Evolutionary conservation across 2,888 invertebrate genomes (phyloP).

Genomic region (Heteromurus nitidus): DNA sequence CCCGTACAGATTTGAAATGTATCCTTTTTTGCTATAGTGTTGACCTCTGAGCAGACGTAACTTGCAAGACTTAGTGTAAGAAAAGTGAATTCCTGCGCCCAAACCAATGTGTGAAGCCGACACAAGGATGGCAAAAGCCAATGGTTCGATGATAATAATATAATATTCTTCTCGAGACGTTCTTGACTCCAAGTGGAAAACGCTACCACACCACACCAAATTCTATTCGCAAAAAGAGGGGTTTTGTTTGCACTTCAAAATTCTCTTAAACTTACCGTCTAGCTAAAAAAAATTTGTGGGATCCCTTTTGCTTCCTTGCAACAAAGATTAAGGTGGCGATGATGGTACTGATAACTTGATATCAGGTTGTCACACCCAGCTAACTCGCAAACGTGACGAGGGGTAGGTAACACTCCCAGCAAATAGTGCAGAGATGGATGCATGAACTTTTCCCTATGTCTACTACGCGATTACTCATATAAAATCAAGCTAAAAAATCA

Average conservation of each 20-base stretch:
- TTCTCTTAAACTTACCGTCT: constrained; percentile 46
- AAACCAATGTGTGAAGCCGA: too few species aligned
- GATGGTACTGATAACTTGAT: constrained; percentile 57
- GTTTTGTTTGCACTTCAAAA: constrained; percentile 23
- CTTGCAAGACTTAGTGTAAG: too few species aligned
- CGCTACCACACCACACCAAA: constrained; percentile 14
- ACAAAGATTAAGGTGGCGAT: constrained; percentile 27
- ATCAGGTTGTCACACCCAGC: constrained; percentile 68
- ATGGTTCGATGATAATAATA: not conserved
- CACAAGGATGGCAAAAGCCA: too few species aligned
- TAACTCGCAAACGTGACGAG: constrained; percentile 39
- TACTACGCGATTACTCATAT: too few species aligned
- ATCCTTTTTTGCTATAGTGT: too few species aligned
- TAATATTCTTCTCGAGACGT: constrained; percentile 21
- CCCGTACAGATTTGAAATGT: too few species aligned
- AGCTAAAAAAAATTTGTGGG: constrained; percentile 23
- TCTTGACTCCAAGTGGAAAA: constrained; percentile 41
- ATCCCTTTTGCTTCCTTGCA: constrained; percentile 16
- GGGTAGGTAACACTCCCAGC: constrained; percentile 4
- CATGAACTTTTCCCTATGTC: not conserved
- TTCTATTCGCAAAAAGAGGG: constrained; percentile 23
- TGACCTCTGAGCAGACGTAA: too few species aligned
- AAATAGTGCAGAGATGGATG: not conserved
- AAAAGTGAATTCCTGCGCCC: too few species aligned
- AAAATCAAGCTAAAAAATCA: too few species aligned